Percentiles rank a stretch among this genome's conserved stretches.
These are phyloP conservation scores for Crotalus helleri DNA, from an alignment of 2,113 vertebrate genomes.

Conservation along the genomic window DNA sequence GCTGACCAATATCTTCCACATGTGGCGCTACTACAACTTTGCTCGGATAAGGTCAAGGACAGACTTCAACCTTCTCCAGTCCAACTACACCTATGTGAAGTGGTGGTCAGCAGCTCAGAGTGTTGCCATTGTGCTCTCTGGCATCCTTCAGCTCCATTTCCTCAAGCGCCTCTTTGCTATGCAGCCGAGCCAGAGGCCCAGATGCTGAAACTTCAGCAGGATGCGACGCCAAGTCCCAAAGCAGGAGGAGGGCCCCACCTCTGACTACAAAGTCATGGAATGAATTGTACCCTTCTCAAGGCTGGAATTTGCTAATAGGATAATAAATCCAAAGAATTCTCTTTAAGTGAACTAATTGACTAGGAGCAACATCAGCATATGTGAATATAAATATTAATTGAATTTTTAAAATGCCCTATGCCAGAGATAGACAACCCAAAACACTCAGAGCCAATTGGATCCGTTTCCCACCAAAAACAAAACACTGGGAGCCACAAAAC, in stretches of 20 bases:
- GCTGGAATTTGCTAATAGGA: neutral
- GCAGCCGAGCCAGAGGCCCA: slow-evolving; percentile 65
- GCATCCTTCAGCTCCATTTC: slow-evolving; percentile 85
- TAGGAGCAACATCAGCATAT: neutral
- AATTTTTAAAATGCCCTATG: neutral
- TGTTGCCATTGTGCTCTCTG: slow-evolving; percentile 79
- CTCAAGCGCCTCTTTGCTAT: slow-evolving; percentile 83
- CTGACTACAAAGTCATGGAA: neutral
- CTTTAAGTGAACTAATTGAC: neutral
- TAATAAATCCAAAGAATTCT: neutral
- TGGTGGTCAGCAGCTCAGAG: slow-evolving; percentile 85
- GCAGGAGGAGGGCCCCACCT: neutral
- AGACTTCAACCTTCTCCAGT: slow-evolving; percentile 80
- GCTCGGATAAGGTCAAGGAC: slow-evolving; percentile 80
- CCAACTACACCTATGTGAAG: slow-evolving; percentile 83
- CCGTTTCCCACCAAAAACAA: no score
- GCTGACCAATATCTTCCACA: slow-evolving; percentile 82
- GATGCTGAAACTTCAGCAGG: slow-evolving; percentile 69
- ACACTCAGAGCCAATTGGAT: no score
- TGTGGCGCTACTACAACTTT: slow-evolving; percentile 87
- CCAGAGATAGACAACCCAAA: no score
- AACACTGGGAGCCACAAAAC: no score
- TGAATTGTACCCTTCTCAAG: no score
- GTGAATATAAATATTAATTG: neutral
- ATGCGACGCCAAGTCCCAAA: accelerated